Evolutionary conservation across 1,140 invertebrate species (phyloP), one percentile per base, ranked within the genome.

Genomic region (Plutomurus gul): DNA sequence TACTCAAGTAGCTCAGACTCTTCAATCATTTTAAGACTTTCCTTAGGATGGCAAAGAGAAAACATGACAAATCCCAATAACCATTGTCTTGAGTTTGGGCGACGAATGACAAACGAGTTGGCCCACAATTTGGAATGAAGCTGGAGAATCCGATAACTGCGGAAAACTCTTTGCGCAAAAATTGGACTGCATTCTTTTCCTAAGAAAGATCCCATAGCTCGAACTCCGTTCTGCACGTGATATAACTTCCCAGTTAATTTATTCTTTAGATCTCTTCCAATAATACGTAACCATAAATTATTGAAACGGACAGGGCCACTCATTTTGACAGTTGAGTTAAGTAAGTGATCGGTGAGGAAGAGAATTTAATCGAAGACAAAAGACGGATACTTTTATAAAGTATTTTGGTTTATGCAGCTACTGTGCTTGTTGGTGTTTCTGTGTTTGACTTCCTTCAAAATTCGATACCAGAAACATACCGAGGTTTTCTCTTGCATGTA

Each of bases 71-170:
- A 81, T 7, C 73, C 65, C 16, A 81, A 22, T 1, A 81, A 30
- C 56, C 76, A 78, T 72, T 49, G 71, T 71, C 74, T 82, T 13
- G 81, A 71, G 16, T 75, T 56, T 1, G 75, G 77, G 3, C 60
- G 18, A 20, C 30, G 13, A 27, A 16, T 33, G 5, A 51, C 40
- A 49, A 22, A 36, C 5, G 40, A 65, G 18, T 78, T 70, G 3
- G 78, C 46, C 81, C 81, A 82, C 0, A 83, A 46, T 74, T 77
- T 83, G 18, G 79, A 83, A 78, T 83, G 82, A 71, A 83, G 82
- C 51, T 81, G 82, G n/a, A 83, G 30, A 16, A 78, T 75, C n/a
- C 72, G 72, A 33, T 79, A 81, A 18, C 25, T 74, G 11, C 82
- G 47, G 27, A 70, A 43, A 0, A 80, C 39, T 51, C 79, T 25